These are phyloP conservation scores for Triops longicaudatus DNA, from an alignment of 1,140 invertebrate species.

Conservation along the genomic window DNA sequence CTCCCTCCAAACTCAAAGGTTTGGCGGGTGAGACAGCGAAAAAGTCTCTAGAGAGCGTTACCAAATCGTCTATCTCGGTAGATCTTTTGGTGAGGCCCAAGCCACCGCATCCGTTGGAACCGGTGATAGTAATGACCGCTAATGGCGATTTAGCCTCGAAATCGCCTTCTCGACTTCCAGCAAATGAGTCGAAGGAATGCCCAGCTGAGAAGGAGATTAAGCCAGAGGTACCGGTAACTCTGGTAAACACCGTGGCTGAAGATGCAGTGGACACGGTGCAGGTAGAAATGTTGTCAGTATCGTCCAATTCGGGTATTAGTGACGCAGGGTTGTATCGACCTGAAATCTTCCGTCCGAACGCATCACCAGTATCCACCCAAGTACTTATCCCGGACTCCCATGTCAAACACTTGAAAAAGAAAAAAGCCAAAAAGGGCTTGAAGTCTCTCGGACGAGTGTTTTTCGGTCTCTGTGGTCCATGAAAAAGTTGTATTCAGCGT, in stretches of 20 bases:
- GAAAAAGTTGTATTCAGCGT: not conserved
- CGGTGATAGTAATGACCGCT: slow-evolving; percentile 18
- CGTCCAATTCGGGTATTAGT: slow-evolving; percentile 25
- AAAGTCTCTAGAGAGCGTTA: not conserved
- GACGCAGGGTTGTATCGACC: not conserved
- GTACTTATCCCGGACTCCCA: not conserved
- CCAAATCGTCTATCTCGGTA: no score
- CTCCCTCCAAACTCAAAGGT: slow-evolving; percentile 8
- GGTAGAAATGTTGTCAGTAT: slow-evolving; percentile 22
- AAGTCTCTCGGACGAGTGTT: not conserved
- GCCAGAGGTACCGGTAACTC: not conserved
- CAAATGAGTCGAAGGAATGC: not conserved
- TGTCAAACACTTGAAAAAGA: not conserved
- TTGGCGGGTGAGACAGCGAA: not conserved
- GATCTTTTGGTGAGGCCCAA: not conserved
- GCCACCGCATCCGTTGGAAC: slow-evolving; percentile 21
- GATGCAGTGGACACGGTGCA: slow-evolving; percentile 5
- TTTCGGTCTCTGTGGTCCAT: not conserved
- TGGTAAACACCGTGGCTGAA: not conserved
- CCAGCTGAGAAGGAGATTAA: not conserved
- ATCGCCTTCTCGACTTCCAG: not conserved
- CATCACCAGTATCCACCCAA: not conserved
- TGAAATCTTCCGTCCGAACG: not conserved
- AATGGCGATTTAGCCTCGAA: not conserved
- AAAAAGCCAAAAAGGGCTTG: not conserved